Evolutionary conservation across 2,797 vertebrate species (phyloP).

Genomic region (Megaceryle alcyon): DNA sequence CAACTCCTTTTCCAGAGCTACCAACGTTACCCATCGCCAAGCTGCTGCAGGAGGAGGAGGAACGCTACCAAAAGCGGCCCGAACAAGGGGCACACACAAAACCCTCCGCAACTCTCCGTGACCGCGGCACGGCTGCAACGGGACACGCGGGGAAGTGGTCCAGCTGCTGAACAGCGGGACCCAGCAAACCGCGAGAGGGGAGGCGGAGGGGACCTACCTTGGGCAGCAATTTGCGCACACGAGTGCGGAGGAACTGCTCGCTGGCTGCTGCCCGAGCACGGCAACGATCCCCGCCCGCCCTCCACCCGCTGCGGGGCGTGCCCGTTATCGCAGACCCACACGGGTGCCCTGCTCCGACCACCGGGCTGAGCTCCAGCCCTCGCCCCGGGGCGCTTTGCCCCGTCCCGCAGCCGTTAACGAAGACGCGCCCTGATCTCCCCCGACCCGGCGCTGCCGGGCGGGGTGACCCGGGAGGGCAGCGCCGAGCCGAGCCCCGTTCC

Average conservation of each 20-base stretch:
- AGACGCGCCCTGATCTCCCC: not conserved
- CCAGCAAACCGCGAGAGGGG: accelerated
- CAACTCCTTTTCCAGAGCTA: not conserved
- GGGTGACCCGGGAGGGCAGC: not conserved
- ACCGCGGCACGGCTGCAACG: not conserved
- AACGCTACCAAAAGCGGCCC: not conserved
- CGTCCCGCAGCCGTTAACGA: not conserved
- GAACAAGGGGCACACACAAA: too few relatives aligned
- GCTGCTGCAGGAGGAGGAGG: not conserved
- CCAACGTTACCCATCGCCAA: accelerated
- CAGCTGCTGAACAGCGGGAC: accelerated
- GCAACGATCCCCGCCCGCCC: too few relatives aligned
- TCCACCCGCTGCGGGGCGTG: not conserved
- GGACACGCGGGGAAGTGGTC: accelerated
- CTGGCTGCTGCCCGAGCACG: accelerated
- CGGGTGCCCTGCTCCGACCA: not conserved
- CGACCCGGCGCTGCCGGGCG: not conserved
- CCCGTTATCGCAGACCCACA: not conserved
- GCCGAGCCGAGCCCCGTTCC: not conserved
- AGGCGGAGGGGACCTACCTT: not conserved
- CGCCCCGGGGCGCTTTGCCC: not conserved
- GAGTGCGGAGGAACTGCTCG: accelerated
- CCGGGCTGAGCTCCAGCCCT: not conserved
- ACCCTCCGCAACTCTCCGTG: accelerated
- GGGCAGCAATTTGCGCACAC: not conserved